Evolutionary conservation across 1,140 invertebrate genomes (phyloP).

Genomic region (Mizuhopecten yessoensis): DNA sequence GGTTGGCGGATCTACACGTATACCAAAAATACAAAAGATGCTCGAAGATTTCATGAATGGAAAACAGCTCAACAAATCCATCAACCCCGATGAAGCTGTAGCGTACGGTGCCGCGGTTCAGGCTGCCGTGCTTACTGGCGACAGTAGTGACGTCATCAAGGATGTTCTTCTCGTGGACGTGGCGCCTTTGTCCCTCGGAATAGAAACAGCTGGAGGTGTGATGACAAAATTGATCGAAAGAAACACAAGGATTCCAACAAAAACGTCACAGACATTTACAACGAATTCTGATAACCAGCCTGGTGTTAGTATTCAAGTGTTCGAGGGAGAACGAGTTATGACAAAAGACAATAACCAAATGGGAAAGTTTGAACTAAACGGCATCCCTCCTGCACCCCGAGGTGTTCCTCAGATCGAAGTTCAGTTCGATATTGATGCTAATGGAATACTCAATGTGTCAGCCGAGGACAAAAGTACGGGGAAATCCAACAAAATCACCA

Average conservation of each 20-base stretch:
- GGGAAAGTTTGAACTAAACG: conserved; percentile 88
- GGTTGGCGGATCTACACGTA: conserved; percentile 98
- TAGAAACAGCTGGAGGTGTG: conserved; percentile 88
- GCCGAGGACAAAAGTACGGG: conserved; percentile 89
- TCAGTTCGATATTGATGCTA: conserved; percentile 87
- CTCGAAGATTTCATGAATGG: conserved; percentile 95
- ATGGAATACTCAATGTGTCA: conserved; percentile 86
- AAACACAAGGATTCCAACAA: conserved; percentile 81
- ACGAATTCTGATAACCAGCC: conserved; percentile 87
- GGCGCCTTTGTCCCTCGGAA: conserved; percentile 80
- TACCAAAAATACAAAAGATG: conserved; percentile 98
- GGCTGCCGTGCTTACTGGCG: conserved; percentile 83
- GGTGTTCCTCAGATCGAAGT: conserved; percentile 92
- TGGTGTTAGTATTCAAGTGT: conserved; percentile 89
- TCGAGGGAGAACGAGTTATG: conserved; percentile 96
- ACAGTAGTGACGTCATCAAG: conserved; percentile 71
- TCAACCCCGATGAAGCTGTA: conserved; percentile 93
- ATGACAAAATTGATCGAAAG: conserved; percentile 78
- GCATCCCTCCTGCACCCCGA: conserved; percentile 95
- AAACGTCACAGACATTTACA: conserved; percentile 79
- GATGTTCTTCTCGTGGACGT: conserved; percentile 81
- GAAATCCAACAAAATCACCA: conserved; percentile 91
- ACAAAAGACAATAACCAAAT: conserved; percentile 88
- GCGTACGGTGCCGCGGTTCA: conserved; percentile 88
- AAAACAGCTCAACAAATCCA: conserved; percentile 94